These are phyloP conservation scores for Chelidonichthys spinosus DNA, from an alignment of 2,797 vertebrate genomes.

Conservation along the genomic window DNA sequence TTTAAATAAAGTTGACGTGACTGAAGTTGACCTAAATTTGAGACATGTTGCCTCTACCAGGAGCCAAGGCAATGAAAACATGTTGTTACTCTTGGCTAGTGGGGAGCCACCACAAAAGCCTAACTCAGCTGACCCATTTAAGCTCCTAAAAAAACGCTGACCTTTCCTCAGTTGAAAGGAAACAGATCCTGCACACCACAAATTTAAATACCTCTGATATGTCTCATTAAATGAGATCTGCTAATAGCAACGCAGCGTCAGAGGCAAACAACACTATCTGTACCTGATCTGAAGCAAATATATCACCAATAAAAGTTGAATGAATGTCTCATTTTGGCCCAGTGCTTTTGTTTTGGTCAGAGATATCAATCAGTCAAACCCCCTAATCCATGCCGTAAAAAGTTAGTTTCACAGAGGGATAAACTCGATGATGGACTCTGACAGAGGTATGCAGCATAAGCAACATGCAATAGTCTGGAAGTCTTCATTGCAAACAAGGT, in stretches of 20 bases:
- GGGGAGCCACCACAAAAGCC: slow-evolving; percentile 29
- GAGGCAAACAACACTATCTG: no score
- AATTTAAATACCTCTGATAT: not conserved
- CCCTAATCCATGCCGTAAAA: slow-evolving; percentile 59
- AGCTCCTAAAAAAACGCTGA: slow-evolving; percentile 26
- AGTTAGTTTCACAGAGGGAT: slow-evolving; percentile 53
- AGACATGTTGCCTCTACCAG: slow-evolving; percentile 14
- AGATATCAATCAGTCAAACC: slow-evolving; percentile 51
- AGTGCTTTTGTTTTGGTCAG: slow-evolving; percentile 30
- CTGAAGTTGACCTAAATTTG: slow-evolving; percentile 40
- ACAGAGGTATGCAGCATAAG: slow-evolving; percentile 51
- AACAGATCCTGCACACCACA: not conserved
- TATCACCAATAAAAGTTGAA: slow-evolving; percentile 17
- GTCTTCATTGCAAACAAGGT: slow-evolving; percentile 67
- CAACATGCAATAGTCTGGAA: slow-evolving; percentile 75
- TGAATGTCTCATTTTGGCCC: slow-evolving; percentile 20
- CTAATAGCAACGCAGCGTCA: no score
- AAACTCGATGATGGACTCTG: slow-evolving; percentile 46
- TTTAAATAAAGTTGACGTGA: not conserved
- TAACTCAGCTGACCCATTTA: slow-evolving; percentile 47
- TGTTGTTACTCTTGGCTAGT: slow-evolving; percentile 41
- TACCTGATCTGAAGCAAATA: not conserved
- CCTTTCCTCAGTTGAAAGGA: not conserved
- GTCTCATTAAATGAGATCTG: no score
- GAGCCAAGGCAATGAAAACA: slow-evolving; percentile 33